phyloP scores from a whole-genome alignment of 1,140 invertebrate species.

The Brachionus plicatilis region DNA sequence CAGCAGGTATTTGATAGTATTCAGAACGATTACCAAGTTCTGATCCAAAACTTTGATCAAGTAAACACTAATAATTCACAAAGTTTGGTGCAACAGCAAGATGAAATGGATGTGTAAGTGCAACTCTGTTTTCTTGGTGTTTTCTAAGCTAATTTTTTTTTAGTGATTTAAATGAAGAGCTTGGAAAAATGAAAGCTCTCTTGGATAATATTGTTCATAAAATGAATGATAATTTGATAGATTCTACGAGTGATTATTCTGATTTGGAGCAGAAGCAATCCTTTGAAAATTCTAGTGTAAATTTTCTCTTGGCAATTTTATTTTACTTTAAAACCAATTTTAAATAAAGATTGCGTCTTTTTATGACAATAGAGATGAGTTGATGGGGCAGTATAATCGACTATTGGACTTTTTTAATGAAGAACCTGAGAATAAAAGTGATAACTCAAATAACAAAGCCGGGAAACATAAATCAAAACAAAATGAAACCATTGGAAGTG shows the following conservation, averaged over 20 bases:
- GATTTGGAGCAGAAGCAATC: background rate
- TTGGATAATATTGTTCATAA: conserved; percentile 30
- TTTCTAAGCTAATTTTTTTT: background rate
- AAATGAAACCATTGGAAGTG: background rate
- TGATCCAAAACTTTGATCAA: conserved; percentile 13
- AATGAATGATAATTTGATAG: conserved; percentile 34
- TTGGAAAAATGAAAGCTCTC: conserved; percentile 30
- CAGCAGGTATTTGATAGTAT: conserved; percentile 28
- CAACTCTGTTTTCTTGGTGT: background rate
- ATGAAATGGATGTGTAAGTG: conserved; percentile 29
- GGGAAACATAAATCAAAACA: background rate
- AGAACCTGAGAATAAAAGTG: background rate
- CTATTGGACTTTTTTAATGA: conserved; percentile 34
- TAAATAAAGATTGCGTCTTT: background rate
- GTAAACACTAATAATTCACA: background rate
- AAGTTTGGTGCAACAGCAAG: background rate
- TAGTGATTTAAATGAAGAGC: conserved; percentile 37
- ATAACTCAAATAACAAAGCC: background rate
- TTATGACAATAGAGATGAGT: conserved; percentile 20
- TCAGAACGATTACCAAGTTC: background rate
- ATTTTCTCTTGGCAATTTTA: background rate
- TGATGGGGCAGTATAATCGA: conserved; percentile 27
- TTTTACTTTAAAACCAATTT: background rate
- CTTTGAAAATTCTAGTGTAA: conserved; percentile 26
- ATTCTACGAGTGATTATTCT: background rate